These are phyloP conservation scores for Tribolium madens DNA, from an alignment of 1,140 invertebrate genomes.

Conservation along the genomic window DNA sequence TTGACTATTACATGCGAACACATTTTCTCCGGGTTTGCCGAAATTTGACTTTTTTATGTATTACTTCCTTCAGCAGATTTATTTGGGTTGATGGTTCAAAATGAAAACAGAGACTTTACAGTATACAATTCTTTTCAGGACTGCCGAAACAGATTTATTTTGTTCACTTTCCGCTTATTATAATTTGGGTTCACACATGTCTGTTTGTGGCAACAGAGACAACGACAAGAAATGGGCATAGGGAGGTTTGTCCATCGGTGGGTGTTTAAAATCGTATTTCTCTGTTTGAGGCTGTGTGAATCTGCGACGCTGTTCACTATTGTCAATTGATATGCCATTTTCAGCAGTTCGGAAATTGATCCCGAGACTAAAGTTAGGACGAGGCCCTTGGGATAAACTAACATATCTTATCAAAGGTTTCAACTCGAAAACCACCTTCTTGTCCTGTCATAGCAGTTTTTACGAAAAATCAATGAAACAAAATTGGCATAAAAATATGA, in stretches of 20 bases:
- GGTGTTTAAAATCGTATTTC: slow-evolving; percentile 30
- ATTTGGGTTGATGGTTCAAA: slow-evolving; percentile 7
- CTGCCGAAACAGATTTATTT: slow-evolving; percentile 14
- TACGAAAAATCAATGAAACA: slow-evolving; percentile 23
- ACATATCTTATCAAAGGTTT: slow-evolving; percentile 49
- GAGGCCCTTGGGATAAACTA: slow-evolving; percentile 49
- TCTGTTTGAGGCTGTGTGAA: slow-evolving; percentile 24
- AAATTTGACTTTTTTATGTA: slow-evolving; percentile 38
- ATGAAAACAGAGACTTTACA: slow-evolving; percentile 1
- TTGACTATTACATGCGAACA: slow-evolving; percentile 38
- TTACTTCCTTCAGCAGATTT: slow-evolving; percentile 28
- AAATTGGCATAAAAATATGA: slow-evolving; percentile 29
- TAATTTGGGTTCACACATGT: not conserved
- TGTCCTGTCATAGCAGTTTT: slow-evolving; percentile 34
- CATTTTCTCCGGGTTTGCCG: slow-evolving; percentile 27
- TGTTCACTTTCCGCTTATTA: slow-evolving; percentile 3
- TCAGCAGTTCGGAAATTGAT: slow-evolving; percentile 53
- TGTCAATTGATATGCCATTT: slow-evolving; percentile 54
- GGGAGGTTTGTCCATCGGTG: not conserved
- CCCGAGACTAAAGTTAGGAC: slow-evolving; percentile 42
- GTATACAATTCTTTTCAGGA: slow-evolving; percentile 2
- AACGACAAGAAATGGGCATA: not conserved
- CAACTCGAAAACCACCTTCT: slow-evolving; percentile 42
- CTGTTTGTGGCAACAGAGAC: slow-evolving; percentile 10
- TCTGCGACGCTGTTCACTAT: slow-evolving; percentile 37